These are phyloP conservation scores for Leptopterna dolabrata DNA, from an alignment of 2,888 invertebrate species.

Conservation along the genomic window DNA sequence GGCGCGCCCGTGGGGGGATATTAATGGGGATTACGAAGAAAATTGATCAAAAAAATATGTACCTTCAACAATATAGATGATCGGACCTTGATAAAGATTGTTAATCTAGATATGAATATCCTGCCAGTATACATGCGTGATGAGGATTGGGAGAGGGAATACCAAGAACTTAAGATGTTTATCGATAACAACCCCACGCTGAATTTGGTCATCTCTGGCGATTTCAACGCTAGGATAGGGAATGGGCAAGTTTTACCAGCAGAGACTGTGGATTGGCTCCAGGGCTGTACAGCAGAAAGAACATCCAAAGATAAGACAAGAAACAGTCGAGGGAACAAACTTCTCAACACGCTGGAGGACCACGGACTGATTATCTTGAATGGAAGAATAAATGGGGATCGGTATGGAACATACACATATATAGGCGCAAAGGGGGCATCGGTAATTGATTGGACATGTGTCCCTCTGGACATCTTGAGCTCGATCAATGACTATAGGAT, in stretches of 20 bases:
- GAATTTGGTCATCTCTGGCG: not conserved
- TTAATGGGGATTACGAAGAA: not conserved
- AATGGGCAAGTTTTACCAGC: not conserved
- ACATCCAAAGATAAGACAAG: not conserved
- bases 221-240: not conserved
- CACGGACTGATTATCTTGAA: not conserved
- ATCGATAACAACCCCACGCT: not conserved
- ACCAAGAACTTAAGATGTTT: not conserved
- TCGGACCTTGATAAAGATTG: too few species aligned
- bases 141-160: too few species aligned
- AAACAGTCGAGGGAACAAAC: not conserved
- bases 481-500: too few species aligned
- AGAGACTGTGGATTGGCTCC: not conserved
- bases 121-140: too few species aligned
- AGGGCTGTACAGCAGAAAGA: not conserved
- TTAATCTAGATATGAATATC: too few species aligned
- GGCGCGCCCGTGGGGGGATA: not conserved
- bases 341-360: not conserved
- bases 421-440: too few species aligned
- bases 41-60: not conserved
- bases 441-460: too few species aligned
- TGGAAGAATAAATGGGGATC: too few species aligned
- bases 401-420: too few species aligned
- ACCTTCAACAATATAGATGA: too few species aligned
- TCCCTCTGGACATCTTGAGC: too few species aligned